Evolutionary conservation across 2,797 vertebrate genomes (phyloP), one percentile per base, ranked within the genome.

Genomic region (Diceros bicornis): DNA sequence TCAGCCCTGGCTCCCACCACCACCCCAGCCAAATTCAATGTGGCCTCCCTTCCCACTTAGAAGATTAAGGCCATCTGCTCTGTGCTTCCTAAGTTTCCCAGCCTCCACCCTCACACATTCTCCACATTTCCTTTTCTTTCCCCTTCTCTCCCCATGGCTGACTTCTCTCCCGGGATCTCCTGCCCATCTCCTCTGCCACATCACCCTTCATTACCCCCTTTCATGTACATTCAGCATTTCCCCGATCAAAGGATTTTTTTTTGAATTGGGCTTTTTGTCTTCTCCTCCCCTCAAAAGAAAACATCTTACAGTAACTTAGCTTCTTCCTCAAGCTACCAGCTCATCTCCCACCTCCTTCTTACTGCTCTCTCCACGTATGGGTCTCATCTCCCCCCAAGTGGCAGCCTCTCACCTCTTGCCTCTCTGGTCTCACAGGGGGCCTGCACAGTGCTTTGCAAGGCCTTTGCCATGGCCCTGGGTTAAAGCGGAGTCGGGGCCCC

Each of bases 31-130:
- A 55, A 83, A 59, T 61, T 20, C 4, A 0, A 32, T 17, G 5
- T 23, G 61, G 90, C 47, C 69, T 89, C 74, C 34, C 93, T 72
- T 96, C 74, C 83, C 87, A 52, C 94, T 89, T 68, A 57, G 83
- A 82, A 83, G 92, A 93, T 94, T 68, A 72, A 96, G 92, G 29
- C 83, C 94, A 96, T 96, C 95, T 97, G 97, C 79, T 94, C 61
- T 17, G 68, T 2, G 61, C 13, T 85, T 55, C 44, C 62, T n/a
- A 27, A 27, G 23, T 77, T 71, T 68, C 61, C 55, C n/a, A 41
- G 62, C 68, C 79, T 87, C 91, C 69, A 69, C n/a, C 77, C 57
- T 81, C 18, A 55, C 41, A 37, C 61, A 41, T 47, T 47, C 74
- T 94, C 84, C 41, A 11, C 57, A 55, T 41, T 85, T 90, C 69